These are phyloP conservation scores for Ectemnius continuus DNA, from an alignment of 2,888 invertebrate species.

Conservation along the genomic window DNA sequence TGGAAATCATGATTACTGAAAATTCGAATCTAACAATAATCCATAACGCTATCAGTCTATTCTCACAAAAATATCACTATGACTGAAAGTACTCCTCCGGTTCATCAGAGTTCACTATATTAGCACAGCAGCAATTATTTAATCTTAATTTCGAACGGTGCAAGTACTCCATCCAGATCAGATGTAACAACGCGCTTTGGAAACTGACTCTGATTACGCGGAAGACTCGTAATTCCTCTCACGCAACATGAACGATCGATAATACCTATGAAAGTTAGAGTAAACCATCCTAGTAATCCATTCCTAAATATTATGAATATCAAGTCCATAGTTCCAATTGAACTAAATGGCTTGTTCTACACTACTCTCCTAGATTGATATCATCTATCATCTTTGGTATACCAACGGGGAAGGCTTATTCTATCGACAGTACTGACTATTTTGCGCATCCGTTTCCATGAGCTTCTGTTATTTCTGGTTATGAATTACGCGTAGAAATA, in stretches of 20 bases:
- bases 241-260: conserved; percentile 30
- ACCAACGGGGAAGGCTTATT: conserved; percentile 61
- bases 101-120: conserved; percentile 41
- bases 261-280: conserved; percentile 45
- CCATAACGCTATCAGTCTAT: conserved; percentile 71
- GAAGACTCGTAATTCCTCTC: conserved; percentile 41
- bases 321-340: conserved; percentile 35
- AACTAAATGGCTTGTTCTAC: conserved; percentile 55
- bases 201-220: conserved; percentile 40
- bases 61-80: conserved; percentile 68
- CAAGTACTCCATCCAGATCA: background rate
- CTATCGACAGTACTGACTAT: conserved; percentile 60
- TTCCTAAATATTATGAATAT: conserved; percentile 51
- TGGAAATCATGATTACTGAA: conserved; percentile 54
- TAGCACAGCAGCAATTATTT: conserved; percentile 10
- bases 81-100: conserved; percentile 56
- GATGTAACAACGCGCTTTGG: background rate
- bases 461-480: conserved; percentile 28
- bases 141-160: background rate
- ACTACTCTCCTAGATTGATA: conserved; percentile 59
- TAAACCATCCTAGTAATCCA: conserved; percentile 49
- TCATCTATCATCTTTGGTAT: conserved; percentile 70
- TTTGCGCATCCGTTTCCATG: conserved; percentile 29
- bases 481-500: conserved; percentile 56
- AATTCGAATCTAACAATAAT: conserved; percentile 57